phyloP scores from a whole-genome alignment of 1,140 invertebrate species.

The Neuroterus valhalla region DNA sequence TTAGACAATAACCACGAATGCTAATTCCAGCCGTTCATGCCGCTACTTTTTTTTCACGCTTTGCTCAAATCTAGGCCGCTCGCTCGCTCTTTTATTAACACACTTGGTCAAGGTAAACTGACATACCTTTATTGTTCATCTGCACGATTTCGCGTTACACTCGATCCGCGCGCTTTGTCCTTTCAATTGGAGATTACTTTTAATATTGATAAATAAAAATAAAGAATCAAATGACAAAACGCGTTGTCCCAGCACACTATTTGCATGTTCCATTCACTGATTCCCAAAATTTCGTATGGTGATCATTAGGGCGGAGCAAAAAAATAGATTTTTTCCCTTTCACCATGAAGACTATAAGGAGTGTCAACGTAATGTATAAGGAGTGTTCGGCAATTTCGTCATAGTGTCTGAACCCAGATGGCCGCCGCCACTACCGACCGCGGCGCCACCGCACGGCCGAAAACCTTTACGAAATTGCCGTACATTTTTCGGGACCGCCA shows the following conservation, averaged over 20 bases:
- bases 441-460: too few relatives aligned
- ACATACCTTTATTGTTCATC: conserved; percentile 19
- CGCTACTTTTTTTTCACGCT: conserved; percentile 39
- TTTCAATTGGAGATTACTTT: not conserved
- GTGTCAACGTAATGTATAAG: too few relatives aligned
- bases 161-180: conserved; percentile 4
- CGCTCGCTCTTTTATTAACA: conserved; percentile 26
- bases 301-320: too few relatives aligned
- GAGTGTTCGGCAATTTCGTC: too few relatives aligned
- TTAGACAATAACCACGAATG: conserved; percentile 38
- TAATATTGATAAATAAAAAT: too few relatives aligned
- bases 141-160: conserved; percentile 23
- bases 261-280: conserved; percentile 41
- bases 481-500: too few relatives aligned
- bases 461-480: too few relatives aligned
- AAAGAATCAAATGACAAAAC: conserved; percentile 6
- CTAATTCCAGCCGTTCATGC: conserved; percentile 37
- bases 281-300: conserved; percentile 48
- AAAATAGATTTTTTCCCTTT: too few relatives aligned
- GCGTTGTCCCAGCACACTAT: conserved; percentile 6
- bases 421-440: too few relatives aligned
- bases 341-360: too few relatives aligned
- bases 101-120: conserved; percentile 3
- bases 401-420: too few relatives aligned
- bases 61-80: conserved; percentile 36